These are phyloP conservation scores for Caprella mutica DNA, from an alignment of 2,888 invertebrate species.

Conservation along the genomic window DNA sequence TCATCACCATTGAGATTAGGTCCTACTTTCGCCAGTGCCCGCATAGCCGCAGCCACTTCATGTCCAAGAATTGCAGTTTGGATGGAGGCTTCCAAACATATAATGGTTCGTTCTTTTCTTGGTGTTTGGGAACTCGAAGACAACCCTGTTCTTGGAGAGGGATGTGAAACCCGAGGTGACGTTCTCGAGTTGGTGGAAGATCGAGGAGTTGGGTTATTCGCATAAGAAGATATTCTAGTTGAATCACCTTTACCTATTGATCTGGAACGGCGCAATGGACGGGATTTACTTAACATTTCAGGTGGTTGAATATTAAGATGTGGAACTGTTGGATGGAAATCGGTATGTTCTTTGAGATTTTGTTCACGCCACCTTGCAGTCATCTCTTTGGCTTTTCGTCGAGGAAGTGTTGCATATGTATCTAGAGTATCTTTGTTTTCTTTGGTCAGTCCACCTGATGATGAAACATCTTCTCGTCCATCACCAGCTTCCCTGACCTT, in stretches of 20 bases:
- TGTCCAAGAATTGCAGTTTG: conserved; percentile 63
- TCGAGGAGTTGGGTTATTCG: conserved; percentile 14
- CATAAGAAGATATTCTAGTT: conserved; percentile 34
- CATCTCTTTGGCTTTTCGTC: conserved; percentile 46
- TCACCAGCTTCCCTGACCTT: conserved; percentile 23
- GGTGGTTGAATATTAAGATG: conserved; percentile 37
- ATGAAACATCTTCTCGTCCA: neutral
- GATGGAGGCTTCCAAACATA: conserved; percentile 65
- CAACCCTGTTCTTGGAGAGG: conserved; percentile 45
- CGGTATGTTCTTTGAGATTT: conserved; percentile 50
- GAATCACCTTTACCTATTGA: conserved; percentile 37
- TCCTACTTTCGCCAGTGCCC: conserved; percentile 35
- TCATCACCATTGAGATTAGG: neutral
- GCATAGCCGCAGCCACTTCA: conserved; percentile 60
- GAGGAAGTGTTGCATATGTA: conserved; percentile 65
- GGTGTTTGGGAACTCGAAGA: conserved; percentile 38
- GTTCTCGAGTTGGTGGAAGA: conserved; percentile 40
- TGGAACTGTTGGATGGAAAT: conserved; percentile 19
- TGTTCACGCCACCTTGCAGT: conserved; percentile 42
- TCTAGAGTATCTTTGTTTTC: conserved; percentile 46
- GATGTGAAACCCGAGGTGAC: conserved; percentile 34
- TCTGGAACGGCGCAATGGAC: conserved; percentile 36
- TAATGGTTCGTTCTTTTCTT: conserved; percentile 49
- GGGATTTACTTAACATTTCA: no score
- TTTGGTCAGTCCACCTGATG: conserved; percentile 6